These are phyloP conservation scores for Pachydiplax longipennis DNA, from an alignment of 2,888 invertebrate species.

Conservation along the genomic window DNA sequence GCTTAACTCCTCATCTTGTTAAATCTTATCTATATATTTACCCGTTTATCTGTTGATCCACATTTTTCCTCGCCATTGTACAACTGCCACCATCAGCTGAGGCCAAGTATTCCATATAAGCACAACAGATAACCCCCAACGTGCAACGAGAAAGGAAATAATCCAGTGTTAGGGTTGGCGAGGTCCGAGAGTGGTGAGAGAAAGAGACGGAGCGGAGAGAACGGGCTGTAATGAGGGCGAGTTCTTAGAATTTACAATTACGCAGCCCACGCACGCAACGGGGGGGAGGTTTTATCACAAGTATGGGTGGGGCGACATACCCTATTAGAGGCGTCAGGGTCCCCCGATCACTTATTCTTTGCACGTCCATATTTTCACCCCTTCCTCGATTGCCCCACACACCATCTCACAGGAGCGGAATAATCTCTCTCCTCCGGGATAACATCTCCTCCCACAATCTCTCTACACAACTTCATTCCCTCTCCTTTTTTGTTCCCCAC, in stretches of 20 bases:
- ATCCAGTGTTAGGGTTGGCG: too few relatives aligned
- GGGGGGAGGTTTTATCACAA: background rate
- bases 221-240: background rate
- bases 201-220: background rate
- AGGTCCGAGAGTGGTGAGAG: background rate
- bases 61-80: too few relatives aligned
- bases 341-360: background rate
- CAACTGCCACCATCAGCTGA: too few relatives aligned
- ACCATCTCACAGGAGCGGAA: background rate
- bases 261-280: background rate
- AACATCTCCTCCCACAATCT: background rate
- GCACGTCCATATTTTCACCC: background rate
- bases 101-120: background rate
- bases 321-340: constrained; percentile 6
- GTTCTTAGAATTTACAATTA: background rate
- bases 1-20: too few relatives aligned
- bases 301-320: background rate
- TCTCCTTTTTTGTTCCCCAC: background rate
- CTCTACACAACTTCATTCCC: background rate
- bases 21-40: too few relatives aligned
- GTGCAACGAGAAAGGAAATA: background rate
- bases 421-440: background rate
- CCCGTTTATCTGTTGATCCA: too few relatives aligned
- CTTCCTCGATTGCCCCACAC: background rate
- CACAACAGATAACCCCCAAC: background rate